Base-by-base conservation (phyloP, 2,888 invertebrate genomes). In the Campopleginae sp. region DNA sequence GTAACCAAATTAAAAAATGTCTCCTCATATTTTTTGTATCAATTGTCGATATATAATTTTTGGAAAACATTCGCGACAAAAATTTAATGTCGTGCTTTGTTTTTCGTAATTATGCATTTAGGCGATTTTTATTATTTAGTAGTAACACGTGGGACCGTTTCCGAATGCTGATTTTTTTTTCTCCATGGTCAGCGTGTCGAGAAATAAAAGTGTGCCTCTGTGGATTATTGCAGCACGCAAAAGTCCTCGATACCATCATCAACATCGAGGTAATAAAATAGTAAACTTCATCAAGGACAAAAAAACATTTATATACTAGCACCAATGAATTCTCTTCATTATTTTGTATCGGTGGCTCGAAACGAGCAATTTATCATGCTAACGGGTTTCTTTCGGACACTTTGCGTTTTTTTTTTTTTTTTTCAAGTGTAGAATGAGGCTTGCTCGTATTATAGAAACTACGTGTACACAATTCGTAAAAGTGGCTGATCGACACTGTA, bases 221-320 rank as follows among this genome's bases (percentile, higher is more conserved):
- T 77, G 12, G 76, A 76, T 70, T 61, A 70, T 44, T 23, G 42
- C 74, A 31, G 74, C 72, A 74, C 23, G 74, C 70, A 80, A 84
- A 80, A 84, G 83, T 63, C 75, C 83, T 71, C 80, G 83, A 83
- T 79, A 61, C 79, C 74, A 79, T 83, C 83, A 48, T 48, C 83
- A 19, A 63, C 27, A 70, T 79, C 83, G 83, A 83, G 75, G 79
- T 54, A 79, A 84, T 76, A 80, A 84, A 84, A 76, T 71, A 84
- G 71, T 71, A 80, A 84, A 84, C 80, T 80, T 71, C 17, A 61
- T 71, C 83, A 84, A 84, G 83, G 83, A 75, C 83, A 63, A 63
- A 48, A 76, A 14, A 58, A 58, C 38, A 38, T 38, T 38, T 27
- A 58, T 6, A 14, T 14, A 48, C n/a, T 17, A 70, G 54, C 19